Evolutionary conservation across 2,888 invertebrate genomes (phyloP).

Genomic region (Morinoia aosen): DNA sequence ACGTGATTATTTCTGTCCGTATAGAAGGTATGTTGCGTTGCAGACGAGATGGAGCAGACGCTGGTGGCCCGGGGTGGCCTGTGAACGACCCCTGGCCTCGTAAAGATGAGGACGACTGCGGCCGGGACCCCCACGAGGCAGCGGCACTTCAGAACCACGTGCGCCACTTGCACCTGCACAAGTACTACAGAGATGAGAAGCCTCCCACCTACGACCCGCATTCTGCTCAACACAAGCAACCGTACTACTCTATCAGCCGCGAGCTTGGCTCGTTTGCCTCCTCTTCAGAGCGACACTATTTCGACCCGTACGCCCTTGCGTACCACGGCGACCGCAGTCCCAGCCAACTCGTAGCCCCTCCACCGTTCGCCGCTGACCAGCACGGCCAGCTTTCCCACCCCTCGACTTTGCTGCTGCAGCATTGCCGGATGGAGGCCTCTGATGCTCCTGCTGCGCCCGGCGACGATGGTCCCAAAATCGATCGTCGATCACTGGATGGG

Average conservation of each 20-base stretch:
- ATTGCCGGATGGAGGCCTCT: not conserved
- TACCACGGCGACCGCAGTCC: not conserved
- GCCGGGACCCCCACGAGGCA: not conserved
- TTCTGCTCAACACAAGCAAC: not conserved
- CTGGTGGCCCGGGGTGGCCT: not conserved
- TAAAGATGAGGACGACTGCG: not conserved
- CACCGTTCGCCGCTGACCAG: not conserved
- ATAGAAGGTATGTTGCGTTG: not conserved
- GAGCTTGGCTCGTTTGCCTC: slow-evolving; percentile 31
- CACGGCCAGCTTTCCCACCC: not conserved
- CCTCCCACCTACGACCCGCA: not conserved
- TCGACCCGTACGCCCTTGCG: not conserved
- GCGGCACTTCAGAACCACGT: not conserved
- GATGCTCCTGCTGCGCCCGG: not conserved
- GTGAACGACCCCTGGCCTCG: not conserved
- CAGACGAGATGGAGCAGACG: not conserved
- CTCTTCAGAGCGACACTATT: not conserved
- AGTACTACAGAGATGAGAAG: slow-evolving; percentile 2
- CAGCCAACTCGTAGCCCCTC: not conserved
- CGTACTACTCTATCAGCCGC: not conserved
- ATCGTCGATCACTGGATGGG: not conserved
- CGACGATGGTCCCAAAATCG: not conserved
- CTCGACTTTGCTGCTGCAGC: not conserved
- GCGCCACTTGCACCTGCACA: not conserved
- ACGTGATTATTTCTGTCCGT: not conserved